Base-by-base conservation (phyloP, 2,888 invertebrate species). In the Trisateles emortualis region DNA sequence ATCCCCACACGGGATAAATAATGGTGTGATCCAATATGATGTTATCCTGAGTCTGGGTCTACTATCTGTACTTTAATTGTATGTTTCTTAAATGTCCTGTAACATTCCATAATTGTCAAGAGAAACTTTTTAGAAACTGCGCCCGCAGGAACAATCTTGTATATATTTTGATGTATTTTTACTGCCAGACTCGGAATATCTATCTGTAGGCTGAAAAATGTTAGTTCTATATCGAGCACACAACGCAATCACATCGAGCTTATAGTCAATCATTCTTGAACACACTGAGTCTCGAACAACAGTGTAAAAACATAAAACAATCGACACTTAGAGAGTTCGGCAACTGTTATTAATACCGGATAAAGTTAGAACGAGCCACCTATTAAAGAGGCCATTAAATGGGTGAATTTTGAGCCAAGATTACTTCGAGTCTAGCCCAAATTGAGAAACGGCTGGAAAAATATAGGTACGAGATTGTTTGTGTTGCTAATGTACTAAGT, bases 331-430 rank as follows among this genome's bases (percentile, higher is more conserved):
- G 51, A 50, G 48, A 63, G 62, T 71, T 64, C 36, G 41, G 48
- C 52, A 65, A 68, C 62, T 66, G 67, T 70, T 68, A 76, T 78
- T 71, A 78, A 72, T 69, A 66, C 45, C 49, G 60, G 56, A 67
- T 71, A 72, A 78, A 79, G 70, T 78, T 78, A 55, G 65, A 72
- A 72, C 66, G 59, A 67, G 61, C 57, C 33, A 50, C 62, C 72
- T 76, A 76, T 74, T 74, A 75, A 72, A 66, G 45, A 41, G 17
- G 51, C 60, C 64, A 75, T 75, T 76, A 74, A 76, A 74, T 52
- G 58, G 44, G 19, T 30, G 5, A 17, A 68, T 70, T 65, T 35
- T 40, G 33, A 51, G 46, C 52, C 41, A 59, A 55, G 49, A 66
- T 68, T 68, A 70, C 42, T 33, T 9, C 30, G 47, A 51, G 45